These are phyloP conservation scores for Hipposideros armiger DNA, from an alignment of 2,113 vertebrate genomes.

Conservation along the genomic window DNA sequence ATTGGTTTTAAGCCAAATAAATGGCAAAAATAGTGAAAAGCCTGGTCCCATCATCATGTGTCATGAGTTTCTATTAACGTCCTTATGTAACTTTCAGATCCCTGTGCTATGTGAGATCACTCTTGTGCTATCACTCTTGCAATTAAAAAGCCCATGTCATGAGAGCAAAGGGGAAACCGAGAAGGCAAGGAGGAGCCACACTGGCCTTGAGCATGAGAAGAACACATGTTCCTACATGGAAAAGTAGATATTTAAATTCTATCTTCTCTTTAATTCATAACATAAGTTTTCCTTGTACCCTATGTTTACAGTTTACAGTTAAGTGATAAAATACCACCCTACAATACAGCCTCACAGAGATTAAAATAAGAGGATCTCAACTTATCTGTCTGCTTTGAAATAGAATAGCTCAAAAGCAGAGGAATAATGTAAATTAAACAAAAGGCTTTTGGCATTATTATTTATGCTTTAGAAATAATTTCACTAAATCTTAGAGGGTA, in stretches of 20 bases:
- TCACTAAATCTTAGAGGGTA: neutral
- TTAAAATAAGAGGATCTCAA: neutral
- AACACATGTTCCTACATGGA: neutral
- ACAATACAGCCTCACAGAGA: neutral
- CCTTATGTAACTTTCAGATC: conserved; percentile 66
- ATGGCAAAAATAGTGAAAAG: conserved; percentile 77
- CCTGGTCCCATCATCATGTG: conserved; percentile 62
- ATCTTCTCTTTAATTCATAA: neutral
- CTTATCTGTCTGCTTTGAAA: neutral
- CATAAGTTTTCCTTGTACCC: neutral
- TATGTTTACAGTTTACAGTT: neutral
- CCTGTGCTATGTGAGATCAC: neutral
- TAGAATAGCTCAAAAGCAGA: neutral
- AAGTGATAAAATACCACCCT: neutral
- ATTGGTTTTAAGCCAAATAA: conserved; percentile 77
- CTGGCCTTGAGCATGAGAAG: neutral
- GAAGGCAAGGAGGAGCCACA: neutral
- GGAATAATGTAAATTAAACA: neutral
- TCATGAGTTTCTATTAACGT: conserved; percentile 72
- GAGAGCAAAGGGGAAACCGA: neutral
- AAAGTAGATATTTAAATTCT: neutral
- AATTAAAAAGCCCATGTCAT: conserved; percentile 5
- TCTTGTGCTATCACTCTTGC: neutral
- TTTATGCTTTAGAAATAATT: neutral
- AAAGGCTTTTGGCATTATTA: neutral